phyloP scores from a whole-genome alignment of 2,113 vertebrate genomes.

The Leucopsar rothschildi region DNA sequence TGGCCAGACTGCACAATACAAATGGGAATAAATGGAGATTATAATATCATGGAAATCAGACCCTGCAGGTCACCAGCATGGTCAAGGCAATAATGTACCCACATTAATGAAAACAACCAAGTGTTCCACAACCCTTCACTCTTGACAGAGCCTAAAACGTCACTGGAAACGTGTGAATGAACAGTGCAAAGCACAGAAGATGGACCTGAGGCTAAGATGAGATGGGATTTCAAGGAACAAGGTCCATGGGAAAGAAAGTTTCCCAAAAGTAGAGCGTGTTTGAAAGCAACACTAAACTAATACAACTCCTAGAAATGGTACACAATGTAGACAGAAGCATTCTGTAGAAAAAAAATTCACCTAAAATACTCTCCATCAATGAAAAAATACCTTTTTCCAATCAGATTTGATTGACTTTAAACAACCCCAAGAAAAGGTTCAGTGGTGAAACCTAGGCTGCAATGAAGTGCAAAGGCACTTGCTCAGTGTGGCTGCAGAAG shows the following conservation, averaged over 20 bases:
- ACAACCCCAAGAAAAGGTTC: neutral
- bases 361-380: neutral
- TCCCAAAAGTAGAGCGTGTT: neutral
- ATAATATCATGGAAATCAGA: neutral
- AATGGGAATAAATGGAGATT: neutral
- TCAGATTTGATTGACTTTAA: neutral
- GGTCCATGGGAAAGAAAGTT: neutral
- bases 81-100: neutral
- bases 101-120: neutral
- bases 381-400: neutral
- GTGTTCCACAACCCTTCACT: neutral
- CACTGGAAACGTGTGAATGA: neutral
- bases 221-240: neutral
- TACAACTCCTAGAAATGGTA: neutral
- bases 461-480: neutral
- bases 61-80: neutral
- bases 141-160: neutral
- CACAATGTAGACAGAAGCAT: neutral
- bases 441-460: neutral
- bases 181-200: neutral
- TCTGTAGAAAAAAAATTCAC: neutral
- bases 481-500: neutral
- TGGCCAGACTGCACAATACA: neutral
- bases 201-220: neutral
- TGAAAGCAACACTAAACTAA: neutral